A percentile compares a stretch with the other conserved stretches of the same genome.
phyloP scores from a whole-genome alignment of 2,113 vertebrate genomes.

The Bothrops jararaca region DNA sequence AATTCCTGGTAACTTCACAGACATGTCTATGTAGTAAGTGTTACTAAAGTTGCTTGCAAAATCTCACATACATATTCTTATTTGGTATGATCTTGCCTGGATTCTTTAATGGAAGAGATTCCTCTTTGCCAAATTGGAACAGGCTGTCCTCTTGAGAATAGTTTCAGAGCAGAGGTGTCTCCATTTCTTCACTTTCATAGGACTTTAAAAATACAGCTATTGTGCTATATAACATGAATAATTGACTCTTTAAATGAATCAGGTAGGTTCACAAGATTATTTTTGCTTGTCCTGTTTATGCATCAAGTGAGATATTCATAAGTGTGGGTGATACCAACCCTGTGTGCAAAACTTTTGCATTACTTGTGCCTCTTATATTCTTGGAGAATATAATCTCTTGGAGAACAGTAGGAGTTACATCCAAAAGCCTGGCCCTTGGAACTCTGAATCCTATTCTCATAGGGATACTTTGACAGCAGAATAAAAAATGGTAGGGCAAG shows the following conservation, averaged over 20 bases:
- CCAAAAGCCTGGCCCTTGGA: conserved; percentile 27
- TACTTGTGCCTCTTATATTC: conserved; percentile 52
- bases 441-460: conserved; percentile 54
- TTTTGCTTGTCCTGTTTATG: conserved; percentile 55
- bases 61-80: not conserved
- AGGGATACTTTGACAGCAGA: conserved; percentile 57
- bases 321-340: conserved; percentile 54
- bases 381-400: too few species aligned
- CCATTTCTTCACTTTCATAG: conserved; percentile 47
- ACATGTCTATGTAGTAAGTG: not conserved
- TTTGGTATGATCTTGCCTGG: not conserved
- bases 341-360: conserved; percentile 57
- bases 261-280: conserved; percentile 46
- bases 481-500: conserved; percentile 56
- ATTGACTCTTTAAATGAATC: conserved; percentile 52
- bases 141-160: not conserved
- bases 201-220: conserved; percentile 54
- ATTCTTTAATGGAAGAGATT: not conserved
- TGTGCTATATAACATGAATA: conserved; percentile 51
- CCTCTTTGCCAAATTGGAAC: not conserved
- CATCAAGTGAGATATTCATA: conserved; percentile 57
- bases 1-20: not conserved
- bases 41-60: not conserved
- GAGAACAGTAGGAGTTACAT: conserved; percentile 26
- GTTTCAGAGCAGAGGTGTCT: conserved; percentile 58